Percentiles rank a stretch among this genome's conserved stretches.
These are phyloP conservation scores for Gorsachius magnificus DNA, from an alignment of 2,797 vertebrate species.

Conservation along the genomic window DNA sequence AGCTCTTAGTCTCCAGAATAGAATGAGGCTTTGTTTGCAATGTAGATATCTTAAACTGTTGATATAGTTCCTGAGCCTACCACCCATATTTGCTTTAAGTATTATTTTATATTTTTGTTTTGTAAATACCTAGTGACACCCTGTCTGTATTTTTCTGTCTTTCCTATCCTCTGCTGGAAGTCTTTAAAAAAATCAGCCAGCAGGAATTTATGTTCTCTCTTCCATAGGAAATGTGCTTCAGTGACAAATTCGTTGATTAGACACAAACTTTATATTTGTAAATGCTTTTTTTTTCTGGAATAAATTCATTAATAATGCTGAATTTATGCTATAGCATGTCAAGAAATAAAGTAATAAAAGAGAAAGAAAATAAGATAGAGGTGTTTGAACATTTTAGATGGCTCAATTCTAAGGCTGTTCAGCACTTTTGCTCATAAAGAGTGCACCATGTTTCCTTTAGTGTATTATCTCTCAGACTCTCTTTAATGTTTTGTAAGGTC, in stretches of 20 bases:
- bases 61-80: background rate
- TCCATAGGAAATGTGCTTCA: background rate
- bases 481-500: background rate
- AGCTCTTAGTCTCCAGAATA: background rate
- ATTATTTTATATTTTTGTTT: background rate
- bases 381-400: background rate
- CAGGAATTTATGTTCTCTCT: background rate
- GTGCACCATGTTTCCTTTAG: background rate
- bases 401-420: background rate
- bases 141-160: background rate
- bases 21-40: background rate
- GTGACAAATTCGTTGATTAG: slow-evolving; percentile 26
- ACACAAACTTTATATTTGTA: background rate
- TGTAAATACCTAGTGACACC: background rate
- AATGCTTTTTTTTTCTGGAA: background rate
- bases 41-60: background rate
- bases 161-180: background rate
- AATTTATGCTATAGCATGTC: background rate
- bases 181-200: background rate
- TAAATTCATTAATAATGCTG: slow-evolving; percentile 31
- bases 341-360: background rate
- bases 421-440: background rate
- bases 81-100: background rate
- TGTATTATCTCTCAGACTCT: background rate
- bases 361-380: background rate